phyloP scores from a whole-genome alignment of 2,888 invertebrate genomes.

The Oxytorus armatus region DNA sequence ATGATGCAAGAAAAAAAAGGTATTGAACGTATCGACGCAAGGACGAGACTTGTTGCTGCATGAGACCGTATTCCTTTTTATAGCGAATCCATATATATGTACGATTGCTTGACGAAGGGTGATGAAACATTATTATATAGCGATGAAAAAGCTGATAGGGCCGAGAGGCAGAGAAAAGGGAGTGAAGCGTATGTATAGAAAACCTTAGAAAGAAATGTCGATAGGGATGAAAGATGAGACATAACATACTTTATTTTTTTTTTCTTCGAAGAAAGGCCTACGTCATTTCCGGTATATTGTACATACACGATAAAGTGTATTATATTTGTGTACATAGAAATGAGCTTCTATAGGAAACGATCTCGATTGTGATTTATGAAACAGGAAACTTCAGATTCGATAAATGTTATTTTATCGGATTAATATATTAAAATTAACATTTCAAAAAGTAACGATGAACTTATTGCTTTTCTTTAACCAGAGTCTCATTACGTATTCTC shows the following conservation, averaged over 20 bases:
- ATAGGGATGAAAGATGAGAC: constrained; percentile 12
- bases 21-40: constrained; percentile 57
- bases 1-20: constrained; percentile 16
- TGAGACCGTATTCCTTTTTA: constrained; percentile 72
- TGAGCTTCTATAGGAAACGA: too few species aligned
- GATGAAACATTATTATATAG: not conserved
- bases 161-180: not conserved
- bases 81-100: not conserved
- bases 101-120: not conserved
- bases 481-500: not conserved
- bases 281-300: not conserved
- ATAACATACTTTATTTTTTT: constrained; percentile 7
- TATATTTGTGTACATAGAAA: not conserved
- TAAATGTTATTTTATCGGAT: not conserved
- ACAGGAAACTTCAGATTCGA: not conserved
- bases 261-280: not conserved
- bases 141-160: constrained; percentile 2
- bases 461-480: constrained; percentile 6
- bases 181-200: not conserved
- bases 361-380: not conserved
- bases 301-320: not conserved
- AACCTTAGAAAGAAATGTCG: not conserved
- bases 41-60: constrained; percentile 61
- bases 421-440: not conserved
- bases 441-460: not conserved